These are phyloP conservation scores for Phenganax marumi DNA, from an alignment of 92 coral and sea anemone species.

Conservation along the genomic window DNA sequence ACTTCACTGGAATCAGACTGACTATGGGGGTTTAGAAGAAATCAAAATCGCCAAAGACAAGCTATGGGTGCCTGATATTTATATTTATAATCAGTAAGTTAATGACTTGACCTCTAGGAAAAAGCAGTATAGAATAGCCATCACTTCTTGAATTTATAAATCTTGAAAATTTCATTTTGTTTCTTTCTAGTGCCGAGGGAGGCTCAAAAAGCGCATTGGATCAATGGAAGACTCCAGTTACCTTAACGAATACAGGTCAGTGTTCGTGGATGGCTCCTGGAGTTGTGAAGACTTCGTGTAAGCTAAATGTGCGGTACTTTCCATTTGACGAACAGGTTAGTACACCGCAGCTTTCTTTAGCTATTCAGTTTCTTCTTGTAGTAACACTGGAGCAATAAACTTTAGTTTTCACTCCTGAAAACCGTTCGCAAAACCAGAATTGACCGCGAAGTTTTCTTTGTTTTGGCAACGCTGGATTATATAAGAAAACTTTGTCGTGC, in stretches of 20 bases:
- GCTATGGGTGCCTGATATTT: slow-evolving; percentile 28
- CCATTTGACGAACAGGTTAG: slow-evolving; percentile 41
- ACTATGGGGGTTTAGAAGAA: slow-evolving; percentile 3
- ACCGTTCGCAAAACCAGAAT: too few species aligned
- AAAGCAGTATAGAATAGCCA: too few species aligned
- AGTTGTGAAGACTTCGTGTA: slow-evolving; percentile 40
- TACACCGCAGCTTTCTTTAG: not conserved
- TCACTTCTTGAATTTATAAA: not conserved
- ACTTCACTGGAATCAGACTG: slow-evolving; percentile 27
- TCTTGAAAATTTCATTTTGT: not conserved
- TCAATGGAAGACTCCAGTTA: slow-evolving; percentile 44
- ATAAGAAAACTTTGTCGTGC: too few species aligned
- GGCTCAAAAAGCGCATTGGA: slow-evolving; percentile 39
- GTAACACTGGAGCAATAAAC: not conserved
- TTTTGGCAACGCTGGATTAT: too few species aligned
- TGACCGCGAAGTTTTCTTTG: too few species aligned
- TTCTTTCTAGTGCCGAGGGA: slow-evolving; percentile 18
- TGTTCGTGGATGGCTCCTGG: slow-evolving; percentile 43
- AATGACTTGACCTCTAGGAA: not conserved
- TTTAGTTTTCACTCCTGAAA: not conserved
- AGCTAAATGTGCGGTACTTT: slow-evolving; percentile 37
- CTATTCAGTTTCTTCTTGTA: not conserved
- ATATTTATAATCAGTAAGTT: slow-evolving; percentile 32
- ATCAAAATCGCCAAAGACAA: slow-evolving; percentile 10
- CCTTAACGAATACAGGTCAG: not conserved